Percentiles rank a stretch among this genome's conserved stretches.
Conservation (phyloP, 1,140 invertebrate genomes). For the Apolygus lucorum region DNA sequence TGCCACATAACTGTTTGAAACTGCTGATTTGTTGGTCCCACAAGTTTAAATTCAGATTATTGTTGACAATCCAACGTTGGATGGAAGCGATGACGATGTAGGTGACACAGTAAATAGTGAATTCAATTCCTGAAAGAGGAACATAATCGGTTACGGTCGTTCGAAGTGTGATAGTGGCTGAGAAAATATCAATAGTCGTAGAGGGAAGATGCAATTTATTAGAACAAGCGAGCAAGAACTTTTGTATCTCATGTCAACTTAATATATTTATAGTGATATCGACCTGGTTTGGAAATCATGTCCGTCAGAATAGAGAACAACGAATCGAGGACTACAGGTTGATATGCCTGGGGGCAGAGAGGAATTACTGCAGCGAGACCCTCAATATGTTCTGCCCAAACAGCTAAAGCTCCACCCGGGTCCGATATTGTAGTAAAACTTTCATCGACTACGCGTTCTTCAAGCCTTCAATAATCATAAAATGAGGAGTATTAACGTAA, state of each 20-base stretch:
- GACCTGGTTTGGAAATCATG: constrained; percentile 57
- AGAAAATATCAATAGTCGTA: background rate
- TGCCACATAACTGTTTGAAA: constrained; percentile 87
- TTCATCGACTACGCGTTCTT: background rate
- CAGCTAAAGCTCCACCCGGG: constrained; percentile 36
- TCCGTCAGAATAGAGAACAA: constrained; percentile 74
- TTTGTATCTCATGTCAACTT: too few relatives aligned
- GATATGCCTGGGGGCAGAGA: constrained; percentile 71
- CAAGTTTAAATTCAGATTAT: constrained; percentile 45
- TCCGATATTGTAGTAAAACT: background rate
- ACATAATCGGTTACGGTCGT: background rate
- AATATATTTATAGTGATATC: too few relatives aligned
- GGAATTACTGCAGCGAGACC: constrained; percentile 74
- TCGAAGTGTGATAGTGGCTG: too few relatives aligned
- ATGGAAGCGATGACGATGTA: constrained; percentile 80
- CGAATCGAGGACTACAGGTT: constrained; percentile 76
- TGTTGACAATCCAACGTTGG: constrained; percentile 70
- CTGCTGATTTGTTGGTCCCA: constrained; percentile 70
- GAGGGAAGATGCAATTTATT: too few relatives aligned
- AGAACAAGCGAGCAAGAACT: background rate
- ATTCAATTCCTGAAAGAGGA: constrained; percentile 56
- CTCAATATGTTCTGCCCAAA: constrained; percentile 86
- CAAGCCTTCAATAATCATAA: background rate
- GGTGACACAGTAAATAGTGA: constrained; percentile 83
- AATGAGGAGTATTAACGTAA: too few relatives aligned